Conservation (phyloP, 1,140 invertebrate species). For the Copidosoma floridanum region DNA sequence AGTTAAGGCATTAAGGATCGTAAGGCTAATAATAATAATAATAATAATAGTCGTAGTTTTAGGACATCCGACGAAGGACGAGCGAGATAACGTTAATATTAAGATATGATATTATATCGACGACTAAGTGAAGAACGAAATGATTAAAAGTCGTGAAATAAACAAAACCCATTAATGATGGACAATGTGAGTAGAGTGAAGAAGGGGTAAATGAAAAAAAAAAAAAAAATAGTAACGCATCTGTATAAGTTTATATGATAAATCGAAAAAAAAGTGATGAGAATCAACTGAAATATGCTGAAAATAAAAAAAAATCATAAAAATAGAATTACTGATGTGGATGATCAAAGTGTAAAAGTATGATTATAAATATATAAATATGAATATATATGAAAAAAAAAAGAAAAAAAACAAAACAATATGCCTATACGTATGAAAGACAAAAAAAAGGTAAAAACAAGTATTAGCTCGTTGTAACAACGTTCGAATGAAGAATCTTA, state of each 20-base stretch:
- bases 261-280: slow-evolving; percentile 6
- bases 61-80: no score
- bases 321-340: slow-evolving; percentile 9
- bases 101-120: no score
- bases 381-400: slow-evolving; percentile 2
- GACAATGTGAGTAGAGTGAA: no score
- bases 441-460: slow-evolving; percentile 1
- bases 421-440: slow-evolving; percentile 15
- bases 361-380: slow-evolving; percentile 10
- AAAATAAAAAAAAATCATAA: slow-evolving; percentile 8
- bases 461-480: slow-evolving; percentile 7
- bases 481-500: slow-evolving; percentile 15
- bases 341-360: background rate
- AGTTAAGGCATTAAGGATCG: slow-evolving; percentile 10
- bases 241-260: slow-evolving; percentile 26
- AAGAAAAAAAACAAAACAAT: no score
- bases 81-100: no score
- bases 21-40: no score
- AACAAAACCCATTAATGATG: no score
- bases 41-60: no score
- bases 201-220: background rate
- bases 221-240: slow-evolving; percentile 3
- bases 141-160: background rate
- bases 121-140: background rate
- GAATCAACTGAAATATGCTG: no score